Base-by-base conservation (phyloP, 2,888 invertebrate genomes). In the Achlya flavicornis region DNA sequence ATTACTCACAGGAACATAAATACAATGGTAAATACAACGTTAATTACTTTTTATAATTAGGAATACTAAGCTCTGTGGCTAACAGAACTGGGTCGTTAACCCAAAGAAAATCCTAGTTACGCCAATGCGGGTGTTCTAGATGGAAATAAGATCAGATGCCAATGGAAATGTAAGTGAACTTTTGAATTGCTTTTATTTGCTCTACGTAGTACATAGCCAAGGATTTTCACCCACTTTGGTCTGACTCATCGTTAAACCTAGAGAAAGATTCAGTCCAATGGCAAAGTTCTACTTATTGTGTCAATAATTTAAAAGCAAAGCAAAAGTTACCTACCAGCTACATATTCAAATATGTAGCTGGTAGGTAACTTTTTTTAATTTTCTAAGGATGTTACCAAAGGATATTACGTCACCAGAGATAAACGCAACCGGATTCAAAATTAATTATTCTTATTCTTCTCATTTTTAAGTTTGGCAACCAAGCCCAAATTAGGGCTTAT, bases 161-260 rank as follows among this genome's bases (percentile, higher is more conserved):
- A 53, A 53, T 46, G 46, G 46, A 46, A 46, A 46, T 53, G 53
- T 53, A 53, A 53, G 53, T 53, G 53, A 53, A 53, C 53, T 53
- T 53, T 53, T 53, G 53, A 53, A 53, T 19, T 53, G 53, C 53
- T 19, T 53, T 53, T 53, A 19, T 19, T 53, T n/a, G 16, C 53
- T 53, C 53, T 53, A 19, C 19, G 53, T 53, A 46, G 46, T 46
- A 53, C 19, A 1, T 53, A 3, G 53, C 53, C 19, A 53, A 53
- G 53, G 19, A 53, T 53, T 53, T 53, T 53, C 53, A 53, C 53
- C 53, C 53, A 53, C 53, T 19, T 10, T 19, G 19, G 53, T 19
- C 19, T 53, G 53, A 53, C 53, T 53, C 19, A 53, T 53, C 53
- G 53, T 53, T 53, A 19, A 53, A 53, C 10, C 53, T 53, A n/a